These are phyloP conservation scores for Clunio marinus DNA, from an alignment of 2,888 invertebrate species.

Conservation along the genomic window DNA sequence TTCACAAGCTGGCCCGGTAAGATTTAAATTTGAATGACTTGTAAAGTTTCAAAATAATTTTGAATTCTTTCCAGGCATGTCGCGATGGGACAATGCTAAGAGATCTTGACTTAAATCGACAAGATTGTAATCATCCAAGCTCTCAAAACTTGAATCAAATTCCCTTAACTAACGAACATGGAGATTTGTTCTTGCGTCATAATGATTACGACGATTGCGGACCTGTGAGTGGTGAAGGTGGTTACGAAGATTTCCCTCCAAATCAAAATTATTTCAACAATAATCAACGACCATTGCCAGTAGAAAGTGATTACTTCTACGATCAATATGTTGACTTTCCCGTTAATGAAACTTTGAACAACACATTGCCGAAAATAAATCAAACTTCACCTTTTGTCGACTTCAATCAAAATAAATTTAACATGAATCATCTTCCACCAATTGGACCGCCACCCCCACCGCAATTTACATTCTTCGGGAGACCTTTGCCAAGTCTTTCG, in stretches of 20 bases:
- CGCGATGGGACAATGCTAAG: conserved; percentile 73
- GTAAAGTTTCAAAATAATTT: background rate
- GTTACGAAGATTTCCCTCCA: conserved; percentile 46
- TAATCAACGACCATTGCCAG: conserved; percentile 59
- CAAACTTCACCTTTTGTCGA: conserved; percentile 59
- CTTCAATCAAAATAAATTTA: conserved; percentile 52
- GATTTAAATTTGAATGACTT: background rate
- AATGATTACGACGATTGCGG: conserved; percentile 57
- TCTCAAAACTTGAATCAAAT: conserved; percentile 51
- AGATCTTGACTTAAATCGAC: conserved; percentile 65
- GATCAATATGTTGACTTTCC: conserved; percentile 78
- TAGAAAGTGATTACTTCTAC: conserved; percentile 77
- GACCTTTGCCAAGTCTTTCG: conserved; percentile 70
- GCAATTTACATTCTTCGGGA: conserved; percentile 78
- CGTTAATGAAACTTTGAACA: conserved; percentile 57
- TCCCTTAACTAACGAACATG: conserved; percentile 63
- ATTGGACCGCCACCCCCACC: conserved; percentile 49
- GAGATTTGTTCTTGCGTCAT: conserved; percentile 60
- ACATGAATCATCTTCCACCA: conserved; percentile 46
- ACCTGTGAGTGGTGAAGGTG: conserved; percentile 58
- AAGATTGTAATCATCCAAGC: conserved; percentile 56
- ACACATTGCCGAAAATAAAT: conserved; percentile 42
- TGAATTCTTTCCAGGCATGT: conserved; percentile 54
- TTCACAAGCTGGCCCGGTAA: conserved; percentile 60
- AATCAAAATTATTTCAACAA: conserved; percentile 55